A percentile compares a stretch with the other conserved stretches of the same genome.
phyloP scores from a whole-genome alignment of 2,113 vertebrate species.

The Synodontis membranacea region DNA sequence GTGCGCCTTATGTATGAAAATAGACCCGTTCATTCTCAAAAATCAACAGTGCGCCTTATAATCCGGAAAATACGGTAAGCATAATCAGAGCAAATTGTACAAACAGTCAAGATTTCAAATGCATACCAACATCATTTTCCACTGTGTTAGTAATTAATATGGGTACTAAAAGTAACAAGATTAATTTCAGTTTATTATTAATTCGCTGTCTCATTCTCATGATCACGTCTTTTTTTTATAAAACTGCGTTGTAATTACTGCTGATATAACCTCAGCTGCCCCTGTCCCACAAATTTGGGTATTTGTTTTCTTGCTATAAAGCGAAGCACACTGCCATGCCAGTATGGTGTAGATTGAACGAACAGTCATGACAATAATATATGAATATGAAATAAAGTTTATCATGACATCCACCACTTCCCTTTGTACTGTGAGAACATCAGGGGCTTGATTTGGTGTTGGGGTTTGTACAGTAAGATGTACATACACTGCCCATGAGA shows the following conservation, averaged over 20 bases:
- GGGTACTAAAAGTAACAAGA: background rate
- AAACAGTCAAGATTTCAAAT: no score
- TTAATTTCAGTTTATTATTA: background rate
- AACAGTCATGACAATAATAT: background rate
- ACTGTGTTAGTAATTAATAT: background rate
- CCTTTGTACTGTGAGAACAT: background rate
- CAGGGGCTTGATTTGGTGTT: background rate
- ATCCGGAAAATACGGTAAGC: no score
- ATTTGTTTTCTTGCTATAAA: background rate
- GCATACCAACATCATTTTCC: background rate
- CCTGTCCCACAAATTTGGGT: background rate
- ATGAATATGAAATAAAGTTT: background rate
- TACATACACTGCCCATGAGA: background rate
- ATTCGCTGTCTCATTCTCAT: background rate
- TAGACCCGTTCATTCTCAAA: no score
- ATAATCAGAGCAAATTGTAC: background rate
- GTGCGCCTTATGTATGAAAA: no score
- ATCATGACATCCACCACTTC: background rate
- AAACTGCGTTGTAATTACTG: background rate
- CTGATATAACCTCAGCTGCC: background rate
- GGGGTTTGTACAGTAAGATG: background rate
- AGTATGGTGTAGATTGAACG: background rate
- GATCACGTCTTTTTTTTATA: background rate
- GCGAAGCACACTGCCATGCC: background rate
- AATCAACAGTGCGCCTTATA: no score